Evolutionary conservation across 2,888 invertebrate species (phyloP).

Genomic region (Dimorphilus gyrociliatus): DNA sequence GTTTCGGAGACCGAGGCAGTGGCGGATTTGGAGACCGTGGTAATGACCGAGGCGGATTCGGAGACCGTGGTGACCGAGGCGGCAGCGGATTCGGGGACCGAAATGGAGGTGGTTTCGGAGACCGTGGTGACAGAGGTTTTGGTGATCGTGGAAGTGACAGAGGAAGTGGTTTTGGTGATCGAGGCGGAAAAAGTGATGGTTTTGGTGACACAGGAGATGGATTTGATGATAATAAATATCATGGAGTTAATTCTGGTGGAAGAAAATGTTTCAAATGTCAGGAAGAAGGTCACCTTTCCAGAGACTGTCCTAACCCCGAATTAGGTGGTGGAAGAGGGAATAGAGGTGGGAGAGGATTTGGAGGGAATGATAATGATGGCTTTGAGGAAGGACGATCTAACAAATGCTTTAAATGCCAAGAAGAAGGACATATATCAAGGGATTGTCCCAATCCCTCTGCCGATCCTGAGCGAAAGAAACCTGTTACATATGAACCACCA

Average conservation of each 20-base stretch:
- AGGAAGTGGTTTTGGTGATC: neutral
- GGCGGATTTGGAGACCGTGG: too few relatives aligned
- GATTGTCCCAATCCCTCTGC: constrained; percentile 16
- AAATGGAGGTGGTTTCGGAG: constrained; percentile 1
- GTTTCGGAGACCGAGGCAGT: too few relatives aligned
- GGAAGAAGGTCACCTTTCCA: constrained; percentile 20
- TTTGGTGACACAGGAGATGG: constrained; percentile 13
- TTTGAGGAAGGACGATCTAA: neutral
- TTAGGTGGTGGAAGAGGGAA: constrained; percentile 1
- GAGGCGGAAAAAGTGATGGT: constrained; percentile 9
- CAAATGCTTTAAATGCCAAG: constrained; percentile 13
- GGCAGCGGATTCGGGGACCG: constrained; percentile 4
- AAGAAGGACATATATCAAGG: constrained; percentile 14
- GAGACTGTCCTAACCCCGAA: constrained; percentile 19
- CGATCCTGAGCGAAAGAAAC: too few relatives aligned
- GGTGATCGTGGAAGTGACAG: constrained; percentile 6
- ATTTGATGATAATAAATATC: constrained; percentile 4
- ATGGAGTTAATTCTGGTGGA: neutral
- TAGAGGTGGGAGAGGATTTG: constrained; percentile 2
- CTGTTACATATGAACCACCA: too few relatives aligned
- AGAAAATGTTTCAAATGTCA: constrained; percentile 23
- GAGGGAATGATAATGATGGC: constrained; percentile 1
- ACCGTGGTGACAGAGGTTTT: constrained; percentile 5
- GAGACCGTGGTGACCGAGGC: neutral
- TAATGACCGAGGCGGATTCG: too few relatives aligned